Percentiles rank a stretch among this genome's conserved stretches.
These are phyloP conservation scores for Romanomermis culicivorax DNA, from an alignment of 2,888 invertebrate species.

Conservation along the genomic window DNA sequence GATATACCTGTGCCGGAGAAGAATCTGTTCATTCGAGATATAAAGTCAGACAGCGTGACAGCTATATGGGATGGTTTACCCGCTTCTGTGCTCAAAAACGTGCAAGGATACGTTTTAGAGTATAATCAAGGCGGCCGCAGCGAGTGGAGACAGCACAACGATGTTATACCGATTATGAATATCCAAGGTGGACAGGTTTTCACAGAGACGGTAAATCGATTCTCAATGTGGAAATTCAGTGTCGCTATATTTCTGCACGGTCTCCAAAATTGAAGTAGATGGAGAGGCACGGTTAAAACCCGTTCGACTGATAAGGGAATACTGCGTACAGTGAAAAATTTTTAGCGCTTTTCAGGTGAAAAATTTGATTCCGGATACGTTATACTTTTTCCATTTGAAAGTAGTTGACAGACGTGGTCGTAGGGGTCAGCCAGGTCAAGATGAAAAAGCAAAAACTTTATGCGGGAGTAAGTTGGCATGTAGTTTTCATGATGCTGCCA, in stretches of 20 bases:
- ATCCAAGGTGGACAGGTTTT: neutral
- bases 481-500: neutral
- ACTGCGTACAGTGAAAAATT: too few relatives aligned
- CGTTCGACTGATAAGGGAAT: too few relatives aligned
- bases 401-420: conserved; percentile 28
- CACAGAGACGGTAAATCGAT: conserved; percentile 2
- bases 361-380: conserved; percentile 23
- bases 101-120: conserved; percentile 26
- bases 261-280: too few relatives aligned
- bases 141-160: conserved; percentile 10
- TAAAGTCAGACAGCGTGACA: conserved; percentile 23
- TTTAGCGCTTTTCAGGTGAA: too few relatives aligned
- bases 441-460: conserved; percentile 22
- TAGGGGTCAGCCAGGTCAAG: conserved; percentile 25
- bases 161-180: conserved; percentile 5
- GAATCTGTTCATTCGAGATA: conserved; percentile 21
- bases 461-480: conserved; percentile 24
- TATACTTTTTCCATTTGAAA: conserved; percentile 27
- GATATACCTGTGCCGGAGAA: conserved; percentile 26
- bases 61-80: conserved; percentile 25
- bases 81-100: conserved; percentile 19
- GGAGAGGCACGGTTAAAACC: too few relatives aligned
- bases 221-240: neutral
- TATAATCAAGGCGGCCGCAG: conserved; percentile 16
- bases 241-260: neutral